Conservation (phyloP, 2,113 vertebrate genomes). For the Indri indri region DNA sequence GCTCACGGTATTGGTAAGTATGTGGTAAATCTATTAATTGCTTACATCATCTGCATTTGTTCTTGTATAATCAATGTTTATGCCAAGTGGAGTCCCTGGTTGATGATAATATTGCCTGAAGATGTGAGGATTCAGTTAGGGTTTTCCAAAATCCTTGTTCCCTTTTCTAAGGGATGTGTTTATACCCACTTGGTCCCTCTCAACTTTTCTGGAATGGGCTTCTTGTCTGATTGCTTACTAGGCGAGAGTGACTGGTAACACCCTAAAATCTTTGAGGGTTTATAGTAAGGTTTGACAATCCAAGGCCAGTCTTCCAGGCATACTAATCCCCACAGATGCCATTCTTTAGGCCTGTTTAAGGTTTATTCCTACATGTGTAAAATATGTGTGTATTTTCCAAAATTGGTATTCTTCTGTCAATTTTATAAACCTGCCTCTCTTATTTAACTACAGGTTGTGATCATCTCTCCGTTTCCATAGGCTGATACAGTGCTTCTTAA, state of each 20-base stretch:
- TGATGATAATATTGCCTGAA: neutral
- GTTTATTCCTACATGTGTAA: neutral
- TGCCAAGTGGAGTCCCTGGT: neutral
- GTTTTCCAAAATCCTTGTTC: neutral
- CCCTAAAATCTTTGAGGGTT: neutral
- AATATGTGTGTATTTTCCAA: neutral
- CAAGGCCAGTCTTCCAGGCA: neutral
- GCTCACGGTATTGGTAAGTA: slow-evolving; percentile 96
- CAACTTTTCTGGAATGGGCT: neutral
- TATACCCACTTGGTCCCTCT: neutral
- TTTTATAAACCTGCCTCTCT: neutral
- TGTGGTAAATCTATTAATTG: neutral
- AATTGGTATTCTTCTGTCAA: neutral
- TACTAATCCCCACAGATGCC: neutral
- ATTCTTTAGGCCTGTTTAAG: neutral
- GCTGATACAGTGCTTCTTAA: neutral
- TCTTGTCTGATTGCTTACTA: neutral
- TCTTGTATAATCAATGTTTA: neutral
- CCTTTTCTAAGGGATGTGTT: neutral
- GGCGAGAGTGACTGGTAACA: neutral
- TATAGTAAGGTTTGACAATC: neutral
- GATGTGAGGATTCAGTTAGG: neutral
- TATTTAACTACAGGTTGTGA: neutral
- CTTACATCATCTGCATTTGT: neutral
- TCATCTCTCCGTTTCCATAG: neutral